Evolutionary conservation across 2,888 invertebrate species (phyloP), one percentile per base, ranked within the genome.

Genomic region (Allophyes oxyacanthae): DNA sequence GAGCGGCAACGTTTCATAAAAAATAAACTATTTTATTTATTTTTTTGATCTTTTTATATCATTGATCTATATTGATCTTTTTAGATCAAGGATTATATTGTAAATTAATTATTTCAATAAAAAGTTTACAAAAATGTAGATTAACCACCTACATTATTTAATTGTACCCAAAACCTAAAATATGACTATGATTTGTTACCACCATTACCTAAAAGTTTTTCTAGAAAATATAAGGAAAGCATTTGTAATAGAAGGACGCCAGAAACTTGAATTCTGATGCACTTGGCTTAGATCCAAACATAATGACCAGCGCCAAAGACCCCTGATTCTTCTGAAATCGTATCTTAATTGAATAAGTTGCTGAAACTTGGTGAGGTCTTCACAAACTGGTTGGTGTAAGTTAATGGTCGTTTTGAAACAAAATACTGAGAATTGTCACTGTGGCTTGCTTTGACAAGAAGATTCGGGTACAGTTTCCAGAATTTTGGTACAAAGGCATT

Each of bases 181-280:
- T 49, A 50, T 70, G 36, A 48, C 70, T 30, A 51, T 61, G 49
- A 55, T 57, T 55, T 61, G 43, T 49, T 33, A 56, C 64, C 56
- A 60, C n/a, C 56, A 64, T 58, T 38, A 10, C 37, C 59, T 40
- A 60, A 65, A 72, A 61, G 40, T 62, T 68, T 64, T 50, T 36
- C 57, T 38, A 33, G 9, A 5, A 64, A 57, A 58, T 54, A 63
- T 44, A 71, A 60, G 55, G 49, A 60, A 76, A 67, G 63, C 60
- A 63, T 62, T 44, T 20, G 2, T 54, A 68, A 62, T 60, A 53
- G 56, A 56, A 63, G 54, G 58, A 67, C 51, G 36, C 51, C 41
- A 51, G 40, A 63, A 57, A 57, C 67, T 49, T 55, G 48, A 77
- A 68, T 70, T 77, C 49, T 64, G 64, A 59, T 75, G 75, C 75